Evolutionary conservation across 2,113 vertebrate species (phyloP).

Genomic region (Erythrolamprus reginae): DNA sequence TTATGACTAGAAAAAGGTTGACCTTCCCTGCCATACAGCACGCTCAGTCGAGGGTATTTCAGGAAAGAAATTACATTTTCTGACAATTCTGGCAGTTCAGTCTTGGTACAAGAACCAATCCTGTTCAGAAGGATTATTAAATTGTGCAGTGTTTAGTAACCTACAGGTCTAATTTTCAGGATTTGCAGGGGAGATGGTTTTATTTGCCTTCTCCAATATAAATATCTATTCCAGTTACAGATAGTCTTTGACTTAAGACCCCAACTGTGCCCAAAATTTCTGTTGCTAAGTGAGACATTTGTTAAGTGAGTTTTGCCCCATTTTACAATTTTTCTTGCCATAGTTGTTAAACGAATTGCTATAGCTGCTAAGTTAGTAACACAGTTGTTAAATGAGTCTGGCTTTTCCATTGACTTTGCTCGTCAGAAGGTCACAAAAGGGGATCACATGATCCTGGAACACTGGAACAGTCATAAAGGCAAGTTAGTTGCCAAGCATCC

Average conservation of each 20-base stretch:
- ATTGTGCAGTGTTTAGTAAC: neutral
- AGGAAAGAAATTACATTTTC: neutral
- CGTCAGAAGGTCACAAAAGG: neutral
- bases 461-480: neutral
- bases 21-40: neutral
- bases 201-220: neutral
- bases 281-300: neutral
- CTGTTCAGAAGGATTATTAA: neutral
- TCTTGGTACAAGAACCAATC: neutral
- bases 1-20: neutral
- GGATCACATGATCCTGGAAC: neutral
- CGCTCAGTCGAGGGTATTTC: neutral
- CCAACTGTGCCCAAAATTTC: neutral
- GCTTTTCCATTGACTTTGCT: neutral
- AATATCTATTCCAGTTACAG: neutral
- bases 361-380: neutral
- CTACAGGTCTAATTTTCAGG: neutral
- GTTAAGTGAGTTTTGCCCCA: neutral
- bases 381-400: neutral
- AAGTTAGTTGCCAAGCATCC: neutral
- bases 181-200: neutral
- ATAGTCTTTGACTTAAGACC: neutral
- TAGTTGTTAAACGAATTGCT: neutral
- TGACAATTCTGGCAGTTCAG: neutral
- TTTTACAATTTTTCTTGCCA: neutral